These are phyloP conservation scores for Drosophila kohkoa DNA, from an alignment of 1,140 invertebrate species.

Conservation along the genomic window DNA sequence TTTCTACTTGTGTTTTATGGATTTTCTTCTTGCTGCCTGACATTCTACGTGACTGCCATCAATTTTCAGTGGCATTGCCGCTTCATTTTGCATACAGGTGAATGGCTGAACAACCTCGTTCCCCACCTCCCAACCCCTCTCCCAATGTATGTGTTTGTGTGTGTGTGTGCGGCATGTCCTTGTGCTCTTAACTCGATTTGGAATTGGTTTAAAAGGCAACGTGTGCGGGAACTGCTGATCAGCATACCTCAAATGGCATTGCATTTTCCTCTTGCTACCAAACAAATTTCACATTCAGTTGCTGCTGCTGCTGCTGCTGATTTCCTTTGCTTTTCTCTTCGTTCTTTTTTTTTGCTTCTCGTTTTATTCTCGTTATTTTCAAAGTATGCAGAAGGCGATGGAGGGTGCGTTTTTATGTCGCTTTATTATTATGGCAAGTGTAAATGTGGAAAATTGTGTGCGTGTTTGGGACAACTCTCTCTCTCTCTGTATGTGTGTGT, in stretches of 20 bases:
- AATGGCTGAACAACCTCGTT: slow-evolving; percentile 28
- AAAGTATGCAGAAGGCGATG: not conserved
- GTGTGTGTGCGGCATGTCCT: slow-evolving; percentile 49
- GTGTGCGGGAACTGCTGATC: slow-evolving; percentile 71
- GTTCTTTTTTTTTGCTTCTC: not conserved
- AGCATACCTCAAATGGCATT: slow-evolving; percentile 65
- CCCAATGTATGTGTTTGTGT: too few relatives aligned
- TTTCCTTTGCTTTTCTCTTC: slow-evolving; percentile 13
- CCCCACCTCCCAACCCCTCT: not conserved
- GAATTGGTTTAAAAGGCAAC: slow-evolving; percentile 77
- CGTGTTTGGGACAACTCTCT: slow-evolving; percentile 7
- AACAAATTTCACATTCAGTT: slow-evolving; percentile 38
- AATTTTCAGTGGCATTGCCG: slow-evolving; percentile 80
- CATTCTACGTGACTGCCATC: slow-evolving; percentile 80
- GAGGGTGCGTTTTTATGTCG: slow-evolving; percentile 54
- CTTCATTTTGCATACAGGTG: slow-evolving; percentile 81
- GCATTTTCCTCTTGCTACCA: slow-evolving; percentile 38
- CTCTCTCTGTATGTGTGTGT: slow-evolving; percentile 5
- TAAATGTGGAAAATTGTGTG: slow-evolving; percentile 68
- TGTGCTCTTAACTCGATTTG: slow-evolving; percentile 79
- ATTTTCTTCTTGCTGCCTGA: slow-evolving; percentile 61
- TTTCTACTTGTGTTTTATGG: slow-evolving; percentile 62
- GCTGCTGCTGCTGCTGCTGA: slow-evolving; percentile 21
- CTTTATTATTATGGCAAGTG: slow-evolving; percentile 82
- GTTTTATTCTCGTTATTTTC: slow-evolving; percentile 8